Evolutionary conservation across 2,888 invertebrate species (phyloP), one percentile per base, ranked within the genome.

Genomic region (Euphydryas editha): DNA sequence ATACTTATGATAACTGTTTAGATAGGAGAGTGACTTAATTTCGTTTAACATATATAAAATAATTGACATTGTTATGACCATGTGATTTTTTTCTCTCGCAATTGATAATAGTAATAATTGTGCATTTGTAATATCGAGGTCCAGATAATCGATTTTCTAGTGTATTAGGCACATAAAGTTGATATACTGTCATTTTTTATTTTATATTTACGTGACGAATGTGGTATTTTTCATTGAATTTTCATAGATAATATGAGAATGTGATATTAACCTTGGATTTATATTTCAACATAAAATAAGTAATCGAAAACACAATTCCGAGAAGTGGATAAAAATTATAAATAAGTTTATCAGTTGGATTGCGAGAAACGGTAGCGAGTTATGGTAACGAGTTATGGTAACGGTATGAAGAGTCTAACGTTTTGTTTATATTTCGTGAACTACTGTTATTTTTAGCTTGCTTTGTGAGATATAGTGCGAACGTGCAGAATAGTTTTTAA

Each of bases 361-460:
- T 78, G 74, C 79, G 78, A 79, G 84, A 84, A 87, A 86, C 86
- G 78, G 88, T 84, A 85, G 87, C 85, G 64, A 67, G 71, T 51
- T 75, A 70, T 68, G 74, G 60, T 75, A 81, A 82, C 78, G 78
- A 67, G 71, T 51, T 75, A 70, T 68, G 74, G 60, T 75, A 81
- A 82, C 78, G 78, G 81, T 81, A 76, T 72, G 73, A 73, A 76
- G 77, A 72, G 75, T 76, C 65, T 63, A 76, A 75, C 70, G 76
- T 77, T 81, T 81, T 87, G 86, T 86, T 87, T 86, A 87, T 83
- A 81, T 84, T 87, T 85, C 76, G 81, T 82, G 81, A 75, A 79
- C 82, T 85, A 81, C 81, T 81, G 82, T 79, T 81, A 77, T 81
- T 80, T 75, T 78, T 74, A 65, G 71, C 64, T 65, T 63, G 59